phyloP scores from a whole-genome alignment of 2,888 invertebrate genomes.

The Tetragonisca angustula region DNA sequence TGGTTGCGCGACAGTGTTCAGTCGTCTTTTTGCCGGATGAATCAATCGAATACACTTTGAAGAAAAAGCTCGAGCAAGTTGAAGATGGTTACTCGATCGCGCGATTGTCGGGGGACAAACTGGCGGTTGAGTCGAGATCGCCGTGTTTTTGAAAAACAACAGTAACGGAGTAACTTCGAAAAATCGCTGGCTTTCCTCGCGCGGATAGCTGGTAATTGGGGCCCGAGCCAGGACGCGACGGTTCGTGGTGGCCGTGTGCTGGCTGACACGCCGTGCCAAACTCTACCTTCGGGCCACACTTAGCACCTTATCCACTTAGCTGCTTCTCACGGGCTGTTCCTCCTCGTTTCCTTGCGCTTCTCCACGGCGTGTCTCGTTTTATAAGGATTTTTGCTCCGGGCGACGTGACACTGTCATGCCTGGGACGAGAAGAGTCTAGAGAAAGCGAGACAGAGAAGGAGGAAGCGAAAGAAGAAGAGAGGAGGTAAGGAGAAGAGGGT shows the following conservation, averaged over 20 bases:
- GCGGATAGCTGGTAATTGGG: conserved; percentile 70
- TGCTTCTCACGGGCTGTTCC: conserved; percentile 80
- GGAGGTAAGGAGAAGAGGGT: conserved; percentile 45
- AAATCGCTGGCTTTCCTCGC: conserved; percentile 65
- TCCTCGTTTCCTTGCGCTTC: conserved; percentile 72
- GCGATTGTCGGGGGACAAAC: too few relatives aligned
- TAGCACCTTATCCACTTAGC: conserved; percentile 83
- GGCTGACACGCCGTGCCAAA: conserved; percentile 63
- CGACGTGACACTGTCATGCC: conserved; percentile 82
- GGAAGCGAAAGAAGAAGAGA: not conserved
- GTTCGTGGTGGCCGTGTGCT: conserved; percentile 60
- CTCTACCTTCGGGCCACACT: conserved; percentile 78
- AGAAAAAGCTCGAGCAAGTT: too few relatives aligned
- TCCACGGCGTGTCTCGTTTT: conserved; percentile 80
- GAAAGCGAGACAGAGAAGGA: conserved; percentile 22
- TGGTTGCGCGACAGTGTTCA: not conserved
- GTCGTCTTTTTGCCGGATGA: not conserved
- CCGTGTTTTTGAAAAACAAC: conserved; percentile 29
- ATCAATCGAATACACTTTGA: not conserved
- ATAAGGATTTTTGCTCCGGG: conserved; percentile 80
- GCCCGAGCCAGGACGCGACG: conserved; percentile 53
- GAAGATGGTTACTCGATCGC: too few relatives aligned
- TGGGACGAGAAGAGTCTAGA: conserved; percentile 57
- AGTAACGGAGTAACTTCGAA: conserved; percentile 57
- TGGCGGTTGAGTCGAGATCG: not conserved